Evolutionary conservation across 2,888 invertebrate genomes (phyloP), one percentile per base, ranked within the genome.

Genomic region (Rapana venosa): DNA sequence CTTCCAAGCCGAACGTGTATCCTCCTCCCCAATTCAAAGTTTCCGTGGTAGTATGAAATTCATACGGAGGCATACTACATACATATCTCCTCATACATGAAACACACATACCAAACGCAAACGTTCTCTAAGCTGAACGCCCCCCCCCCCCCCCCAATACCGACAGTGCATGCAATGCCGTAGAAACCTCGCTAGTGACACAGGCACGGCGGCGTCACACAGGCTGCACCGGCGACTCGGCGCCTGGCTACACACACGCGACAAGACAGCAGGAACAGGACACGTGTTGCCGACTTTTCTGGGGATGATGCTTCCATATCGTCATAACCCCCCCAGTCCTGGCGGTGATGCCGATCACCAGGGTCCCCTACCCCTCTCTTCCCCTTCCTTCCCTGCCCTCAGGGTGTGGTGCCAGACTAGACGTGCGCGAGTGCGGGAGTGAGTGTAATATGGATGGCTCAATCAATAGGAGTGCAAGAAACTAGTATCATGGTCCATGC

Each of bases 251-350:
- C 66, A 0, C 13, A 66, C 66, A 47, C 8, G 47, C 47, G 47
- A 26, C 66, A 20, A 20, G 11, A 20, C 66, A 66, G 5, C 17
- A 47, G 66, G 66, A 66, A 66, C 66, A 66, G 66, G 66, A 66
- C 66, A 66, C 66, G 66, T 77, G n/a, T n/a, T n/a, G n/a, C 26
- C 74, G n/a, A 74, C 26, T 74, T 74, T 74, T n/a, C 74, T n/a
- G 26, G n/a, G n/a, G 22, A n/a, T 47, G 26, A 74, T 13, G n/a
- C 74, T n/a, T 74, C 47, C 8, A 47, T 47, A 47, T 47, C 47
- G 8, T 47, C 47, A 47, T 2, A 47, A 5, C 47, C 47, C 47
- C 47, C 47, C 47, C 47, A 47, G 47, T 47, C 8, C 47, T 47
- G 47, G 4, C 8, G 47, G 47, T 47, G 47, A 8, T 47, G 47